A percentile compares a stretch with the other conserved stretches of the same genome.
These are phyloP conservation scores for Iphiclides podalirius DNA, from an alignment of 2,888 invertebrate genomes.

Conservation along the genomic window DNA sequence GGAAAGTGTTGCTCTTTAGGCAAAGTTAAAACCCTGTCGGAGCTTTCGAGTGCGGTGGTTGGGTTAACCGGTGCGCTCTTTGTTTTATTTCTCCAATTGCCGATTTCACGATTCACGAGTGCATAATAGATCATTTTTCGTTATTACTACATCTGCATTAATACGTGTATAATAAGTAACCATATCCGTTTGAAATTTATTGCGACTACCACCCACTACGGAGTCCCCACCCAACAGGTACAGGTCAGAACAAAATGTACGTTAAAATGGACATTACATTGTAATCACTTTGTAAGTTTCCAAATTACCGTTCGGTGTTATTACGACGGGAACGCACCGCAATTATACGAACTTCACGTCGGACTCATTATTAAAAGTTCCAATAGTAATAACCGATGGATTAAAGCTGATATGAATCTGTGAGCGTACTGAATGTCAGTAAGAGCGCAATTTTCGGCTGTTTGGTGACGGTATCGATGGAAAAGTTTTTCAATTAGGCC, in stretches of 20 bases:
- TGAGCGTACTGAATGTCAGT: slow-evolving; percentile 54
- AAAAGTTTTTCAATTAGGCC: slow-evolving; percentile 76
- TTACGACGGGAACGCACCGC: slow-evolving; percentile 40
- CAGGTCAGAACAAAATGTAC: slow-evolving; percentile 21
- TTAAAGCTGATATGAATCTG: slow-evolving; percentile 63
- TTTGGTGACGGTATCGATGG: slow-evolving; percentile 59
- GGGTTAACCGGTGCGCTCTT: slow-evolving; percentile 52
- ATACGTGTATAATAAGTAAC: no score
- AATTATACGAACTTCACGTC: slow-evolving; percentile 44
- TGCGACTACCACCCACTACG: no score
- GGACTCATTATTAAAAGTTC: slow-evolving; percentile 68
- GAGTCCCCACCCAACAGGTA: no score
- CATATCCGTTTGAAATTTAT: no score
- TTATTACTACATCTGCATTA: slow-evolving; percentile 10
- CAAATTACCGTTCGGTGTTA: slow-evolving; percentile 48
- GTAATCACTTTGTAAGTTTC: slow-evolving; percentile 57
- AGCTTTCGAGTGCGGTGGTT: slow-evolving; percentile 46
- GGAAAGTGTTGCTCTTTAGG: slow-evolving; percentile 78
- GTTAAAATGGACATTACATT: slow-evolving; percentile 35
- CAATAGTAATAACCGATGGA: slow-evolving; percentile 65
- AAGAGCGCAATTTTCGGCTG: slow-evolving; percentile 64
- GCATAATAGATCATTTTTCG: slow-evolving; percentile 15
- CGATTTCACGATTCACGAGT: slow-evolving; percentile 39
- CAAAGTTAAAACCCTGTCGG: slow-evolving; percentile 70
- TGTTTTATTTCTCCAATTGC: slow-evolving; percentile 39